A percentile compares a stretch with the other conserved stretches of the same genome.
Evolutionary conservation across 2,888 invertebrate species (phyloP).

Genomic region (Lepidochitona cinerea): DNA sequence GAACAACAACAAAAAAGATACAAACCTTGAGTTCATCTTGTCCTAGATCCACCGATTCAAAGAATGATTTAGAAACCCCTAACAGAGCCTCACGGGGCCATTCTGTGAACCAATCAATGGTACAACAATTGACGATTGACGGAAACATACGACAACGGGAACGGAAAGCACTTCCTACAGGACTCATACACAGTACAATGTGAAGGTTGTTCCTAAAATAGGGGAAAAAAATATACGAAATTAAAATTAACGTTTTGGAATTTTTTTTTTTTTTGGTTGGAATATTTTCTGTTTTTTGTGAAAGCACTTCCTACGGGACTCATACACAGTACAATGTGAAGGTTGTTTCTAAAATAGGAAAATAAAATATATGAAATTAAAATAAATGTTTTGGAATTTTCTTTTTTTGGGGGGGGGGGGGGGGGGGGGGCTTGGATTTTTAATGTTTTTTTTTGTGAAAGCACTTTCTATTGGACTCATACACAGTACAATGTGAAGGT

Average conservation of each 20-base stretch:
- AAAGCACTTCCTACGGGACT: constrained; percentile 92
- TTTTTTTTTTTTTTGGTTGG: too few species aligned
- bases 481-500: constrained; percentile 88
- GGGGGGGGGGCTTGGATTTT: too few species aligned
- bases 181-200: constrained; percentile 91
- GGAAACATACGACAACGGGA: constrained; percentile 73
- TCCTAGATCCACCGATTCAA: constrained; percentile 76
- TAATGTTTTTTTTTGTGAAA: too few species aligned
- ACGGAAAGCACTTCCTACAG: constrained; percentile 90
- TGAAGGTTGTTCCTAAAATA: constrained; percentile 81
- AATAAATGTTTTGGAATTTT: too few species aligned
- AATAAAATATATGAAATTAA: too few species aligned
- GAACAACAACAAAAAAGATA: not conserved
- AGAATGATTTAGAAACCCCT: constrained; percentile 82
- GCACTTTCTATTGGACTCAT: constrained; percentile 93
- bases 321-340: constrained; percentile 91
- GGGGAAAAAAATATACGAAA: too few species aligned
- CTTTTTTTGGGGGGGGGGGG: too few species aligned
- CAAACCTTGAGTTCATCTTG: constrained; percentile 71
- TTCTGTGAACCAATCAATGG: constrained; percentile 76
- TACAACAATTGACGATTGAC: constrained; percentile 71
- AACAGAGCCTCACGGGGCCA: constrained; percentile 91
- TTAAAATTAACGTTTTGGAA: too few species aligned
- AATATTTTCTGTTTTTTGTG: too few species aligned
- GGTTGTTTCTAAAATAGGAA: constrained; percentile 78